phyloP scores from a whole-genome alignment of 1,140 invertebrate genomes.

The Melitaea cinxia region DNA sequence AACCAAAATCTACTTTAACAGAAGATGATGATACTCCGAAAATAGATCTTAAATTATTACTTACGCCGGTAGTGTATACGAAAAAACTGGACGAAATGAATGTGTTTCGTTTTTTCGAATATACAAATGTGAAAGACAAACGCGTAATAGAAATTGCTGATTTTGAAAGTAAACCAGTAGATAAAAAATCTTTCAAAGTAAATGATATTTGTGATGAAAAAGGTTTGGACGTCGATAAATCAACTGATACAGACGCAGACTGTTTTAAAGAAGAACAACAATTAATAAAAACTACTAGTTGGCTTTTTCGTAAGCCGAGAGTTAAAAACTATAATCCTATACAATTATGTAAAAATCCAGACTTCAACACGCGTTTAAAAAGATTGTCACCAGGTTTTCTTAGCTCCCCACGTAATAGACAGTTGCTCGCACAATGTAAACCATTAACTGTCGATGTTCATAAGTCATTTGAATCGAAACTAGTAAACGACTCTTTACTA shows the following conservation, averaged over 20 bases:
- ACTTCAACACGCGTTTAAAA: slow-evolving; percentile 73
- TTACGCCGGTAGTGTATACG: slow-evolving; percentile 58
- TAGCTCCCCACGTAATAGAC: slow-evolving; percentile 54
- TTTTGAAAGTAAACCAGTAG: slow-evolving; percentile 54
- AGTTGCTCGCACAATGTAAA: slow-evolving; percentile 56
- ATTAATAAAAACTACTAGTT: slow-evolving; percentile 50
- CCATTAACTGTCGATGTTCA: slow-evolving; percentile 66
- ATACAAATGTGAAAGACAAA: slow-evolving; percentile 41
- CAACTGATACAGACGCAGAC: background rate
- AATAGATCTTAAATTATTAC: slow-evolving; percentile 67
- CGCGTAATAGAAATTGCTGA: slow-evolving; percentile 48
- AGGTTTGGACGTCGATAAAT: slow-evolving; percentile 18
- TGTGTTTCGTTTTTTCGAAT: slow-evolving; percentile 47
- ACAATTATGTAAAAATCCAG: slow-evolving; percentile 72
- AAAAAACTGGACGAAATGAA: slow-evolving; percentile 65
- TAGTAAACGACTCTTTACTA: slow-evolving; percentile 54
- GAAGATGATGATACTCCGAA: slow-evolving; percentile 27
- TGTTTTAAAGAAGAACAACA: slow-evolving; percentile 16
- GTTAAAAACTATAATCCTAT: slow-evolving; percentile 60
- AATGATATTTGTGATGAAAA: slow-evolving; percentile 30
- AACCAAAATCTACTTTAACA: background rate
- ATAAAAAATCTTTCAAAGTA: slow-evolving; percentile 36
- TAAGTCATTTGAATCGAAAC: slow-evolving; percentile 66
- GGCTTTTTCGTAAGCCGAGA: slow-evolving; percentile 66
- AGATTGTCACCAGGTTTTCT: slow-evolving; percentile 61